Conservation (phyloP, 2,888 invertebrate genomes). For the Aromia moschata region DNA sequence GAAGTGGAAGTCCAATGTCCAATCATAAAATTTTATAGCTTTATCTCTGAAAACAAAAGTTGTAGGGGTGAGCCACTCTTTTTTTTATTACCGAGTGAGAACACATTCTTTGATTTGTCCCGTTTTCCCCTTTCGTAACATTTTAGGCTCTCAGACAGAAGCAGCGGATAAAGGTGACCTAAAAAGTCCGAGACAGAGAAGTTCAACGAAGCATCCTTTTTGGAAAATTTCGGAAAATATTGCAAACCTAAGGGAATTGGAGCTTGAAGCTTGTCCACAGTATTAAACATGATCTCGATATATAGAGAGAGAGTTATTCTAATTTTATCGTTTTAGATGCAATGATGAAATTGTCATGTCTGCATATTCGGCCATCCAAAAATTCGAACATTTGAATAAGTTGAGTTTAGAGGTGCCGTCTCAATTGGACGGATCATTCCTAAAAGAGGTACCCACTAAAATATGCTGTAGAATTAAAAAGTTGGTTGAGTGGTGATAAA, state of each 20-base stretch:
- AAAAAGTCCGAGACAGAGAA: neutral
- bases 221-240: slow-evolving; percentile 19
- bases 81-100: too few species aligned
- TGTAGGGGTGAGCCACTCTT: too few species aligned
- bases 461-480: too few species aligned
- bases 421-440: slow-evolving; percentile 21
- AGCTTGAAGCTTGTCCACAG: slow-evolving; percentile 17
- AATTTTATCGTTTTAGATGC: slow-evolving; percentile 15
- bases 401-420: slow-evolving; percentile 20
- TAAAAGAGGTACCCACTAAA: slow-evolving; percentile 13
- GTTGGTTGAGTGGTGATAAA: too few species aligned
- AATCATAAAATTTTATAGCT: too few species aligned
- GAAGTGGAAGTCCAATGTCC: too few species aligned
- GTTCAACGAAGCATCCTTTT: slow-evolving; percentile 21
- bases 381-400: slow-evolving; percentile 13
- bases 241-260: slow-evolving; percentile 17
- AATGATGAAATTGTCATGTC: slow-evolving; percentile 6
- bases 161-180: neutral
- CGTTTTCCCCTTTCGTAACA: too few species aligned
- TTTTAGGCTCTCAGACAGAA: neutral
- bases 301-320: neutral
- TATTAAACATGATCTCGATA: neutral
- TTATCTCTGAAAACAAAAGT: too few species aligned
- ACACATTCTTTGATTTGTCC: too few species aligned
- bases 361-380: slow-evolving; percentile 16